Evolutionary conservation across 2,797 vertebrate genomes (phyloP).

Genomic region (Rhyacichthys aspro): DNA sequence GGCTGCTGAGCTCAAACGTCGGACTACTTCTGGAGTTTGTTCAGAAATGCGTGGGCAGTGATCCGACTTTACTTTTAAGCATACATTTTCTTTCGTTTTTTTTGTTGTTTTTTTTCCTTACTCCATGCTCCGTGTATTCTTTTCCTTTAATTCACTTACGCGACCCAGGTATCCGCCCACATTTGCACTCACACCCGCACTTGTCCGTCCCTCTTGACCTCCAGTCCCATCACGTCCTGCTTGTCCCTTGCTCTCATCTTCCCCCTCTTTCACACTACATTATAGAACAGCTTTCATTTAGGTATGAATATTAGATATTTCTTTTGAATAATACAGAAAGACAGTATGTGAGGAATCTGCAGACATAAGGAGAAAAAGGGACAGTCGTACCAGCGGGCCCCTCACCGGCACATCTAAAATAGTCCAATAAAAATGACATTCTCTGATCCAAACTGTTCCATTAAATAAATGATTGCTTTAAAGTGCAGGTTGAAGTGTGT

Average conservation of each 20-base stretch:
- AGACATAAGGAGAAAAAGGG: slow-evolving; percentile 59
- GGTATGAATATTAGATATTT: slow-evolving; percentile 80
- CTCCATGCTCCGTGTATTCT: neutral
- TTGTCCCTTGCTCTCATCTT: slow-evolving; percentile 50
- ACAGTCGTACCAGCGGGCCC: slow-evolving; percentile 41
- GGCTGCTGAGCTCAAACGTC: neutral
- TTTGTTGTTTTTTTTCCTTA: too few relatives aligned
- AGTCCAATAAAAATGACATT: slow-evolving; percentile 73
- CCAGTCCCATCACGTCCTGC: slow-evolving; percentile 31
- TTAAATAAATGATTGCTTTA: slow-evolving; percentile 74
- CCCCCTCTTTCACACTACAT: slow-evolving; percentile 69
- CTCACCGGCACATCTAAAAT: slow-evolving; percentile 64
- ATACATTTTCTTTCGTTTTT: neutral
- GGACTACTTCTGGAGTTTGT: slow-evolving; percentile 4
- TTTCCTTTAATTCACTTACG: slow-evolving; percentile 13
- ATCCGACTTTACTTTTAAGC: neutral
- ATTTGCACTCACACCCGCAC: slow-evolving; percentile 8
- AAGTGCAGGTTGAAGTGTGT: slow-evolving; percentile 54
- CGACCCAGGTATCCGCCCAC: slow-evolving; percentile 14
- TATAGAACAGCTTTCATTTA: slow-evolving; percentile 79
- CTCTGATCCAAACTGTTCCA: slow-evolving; percentile 61
- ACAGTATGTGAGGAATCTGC: slow-evolving; percentile 68
- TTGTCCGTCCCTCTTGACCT: slow-evolving; percentile 24
- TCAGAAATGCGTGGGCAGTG: slow-evolving; percentile 6
- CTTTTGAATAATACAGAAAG: slow-evolving; percentile 74